These are phyloP conservation scores for Holocentrus rufus DNA, from an alignment of 2,797 vertebrate species.

Conservation along the genomic window DNA sequence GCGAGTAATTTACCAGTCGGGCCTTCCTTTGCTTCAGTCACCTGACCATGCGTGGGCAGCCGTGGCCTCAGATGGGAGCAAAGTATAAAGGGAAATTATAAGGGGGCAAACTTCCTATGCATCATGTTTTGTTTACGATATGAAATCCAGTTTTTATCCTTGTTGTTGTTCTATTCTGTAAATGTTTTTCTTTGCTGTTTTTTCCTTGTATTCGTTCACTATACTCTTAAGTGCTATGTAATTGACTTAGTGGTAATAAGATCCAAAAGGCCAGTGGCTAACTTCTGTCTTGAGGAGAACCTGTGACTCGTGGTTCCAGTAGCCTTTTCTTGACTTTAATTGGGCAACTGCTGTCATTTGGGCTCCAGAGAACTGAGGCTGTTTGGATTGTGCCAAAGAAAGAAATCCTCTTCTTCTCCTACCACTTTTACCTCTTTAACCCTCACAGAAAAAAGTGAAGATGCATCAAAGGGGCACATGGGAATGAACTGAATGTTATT, in stretches of 20 bases:
- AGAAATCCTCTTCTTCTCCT: not conserved
- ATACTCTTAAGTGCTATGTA: not conserved
- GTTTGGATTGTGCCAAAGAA: slow-evolving; percentile 11
- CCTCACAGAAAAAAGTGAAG: not conserved
- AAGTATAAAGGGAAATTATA: not conserved
- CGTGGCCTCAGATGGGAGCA: no score
- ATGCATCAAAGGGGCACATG: not conserved
- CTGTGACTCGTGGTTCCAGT: slow-evolving; percentile 2
- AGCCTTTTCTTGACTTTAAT: not conserved
- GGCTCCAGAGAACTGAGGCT: no score
- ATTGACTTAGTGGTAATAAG: slow-evolving; percentile 10
- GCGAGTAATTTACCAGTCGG: not conserved
- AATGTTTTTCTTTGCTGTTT: not conserved
- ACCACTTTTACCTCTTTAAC: not conserved
- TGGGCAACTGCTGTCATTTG: not conserved
- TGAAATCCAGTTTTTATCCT: not conserved
- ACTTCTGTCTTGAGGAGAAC: not conserved
- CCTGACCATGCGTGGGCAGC: not conserved
- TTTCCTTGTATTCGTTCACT: not conserved
- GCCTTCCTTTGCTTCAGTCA: not conserved
- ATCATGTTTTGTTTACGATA: not conserved
- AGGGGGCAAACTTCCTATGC: not conserved
- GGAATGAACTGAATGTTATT: not conserved
- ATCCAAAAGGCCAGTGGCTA: not conserved
- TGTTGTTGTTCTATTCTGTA: not conserved